Evolutionary conservation across 2,797 vertebrate species (phyloP), one percentile per base, ranked within the genome.

Genomic region (Sandelia bainsii): DNA sequence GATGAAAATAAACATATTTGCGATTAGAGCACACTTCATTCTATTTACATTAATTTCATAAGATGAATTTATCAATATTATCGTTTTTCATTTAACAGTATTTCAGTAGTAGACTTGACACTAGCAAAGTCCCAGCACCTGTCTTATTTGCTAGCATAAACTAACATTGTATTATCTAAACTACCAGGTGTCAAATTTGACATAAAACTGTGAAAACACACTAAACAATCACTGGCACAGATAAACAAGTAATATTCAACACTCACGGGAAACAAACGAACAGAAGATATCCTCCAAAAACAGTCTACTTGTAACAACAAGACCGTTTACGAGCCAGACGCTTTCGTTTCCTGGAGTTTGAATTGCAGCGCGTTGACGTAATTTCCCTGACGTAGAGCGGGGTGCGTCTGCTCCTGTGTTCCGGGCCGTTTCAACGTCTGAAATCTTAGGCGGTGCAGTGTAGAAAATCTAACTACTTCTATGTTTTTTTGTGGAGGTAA

Each of bases 291-390:
- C 14, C 22, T 3, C 32, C 32, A 10, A 60, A 54, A 61, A 4
- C 1, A 6, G 14, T 11, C n/a, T 1, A 46, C 66, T 0, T 11
- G 19, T 53, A 44, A 44, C 25, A 68, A 69, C 51, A 34, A 42
- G 50, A 74, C 81, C 65, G 82, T 84, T 86, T 71, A 27, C 60
- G 1, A 32, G 45, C 54, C 59, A 11, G 4, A 59, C 69, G 61
- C 65, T 81, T 87, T 87, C 80, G 64, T 80, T 93, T 92, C 91
- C 90, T 89, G 68, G 81, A 90, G 79, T 93, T 93, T 93, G 92
- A 93, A 93, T 91, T 78, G n/a, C 49, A 57, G 86, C 90, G 90
- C 87, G 75, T 6, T 82, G 56, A 87, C 91, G 89, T 92, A 85
- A 92, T 8, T 0, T 86, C 83, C 79, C 63, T 25, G 13, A 63